A percentile compares a stretch with the other conserved stretches of the same genome.
These are phyloP conservation scores for Stenodera caucasica DNA, from an alignment of 2,888 invertebrate genomes.

Conservation along the genomic window DNA sequence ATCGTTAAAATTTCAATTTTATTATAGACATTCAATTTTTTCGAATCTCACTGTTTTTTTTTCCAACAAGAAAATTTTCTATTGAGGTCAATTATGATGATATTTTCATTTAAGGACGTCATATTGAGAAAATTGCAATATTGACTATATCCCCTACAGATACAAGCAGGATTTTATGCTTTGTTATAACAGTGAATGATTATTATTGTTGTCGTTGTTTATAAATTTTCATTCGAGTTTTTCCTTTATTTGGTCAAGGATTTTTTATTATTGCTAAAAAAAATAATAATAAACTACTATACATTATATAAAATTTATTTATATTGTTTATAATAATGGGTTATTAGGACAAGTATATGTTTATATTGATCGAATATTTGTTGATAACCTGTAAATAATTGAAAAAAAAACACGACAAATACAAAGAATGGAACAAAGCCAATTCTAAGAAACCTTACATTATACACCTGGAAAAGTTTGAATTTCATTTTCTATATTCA, in stretches of 20 bases:
- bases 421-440: neutral
- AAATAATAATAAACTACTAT: no score
- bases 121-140: constrained; percentile 5
- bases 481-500: no score
- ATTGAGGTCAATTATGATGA: neutral
- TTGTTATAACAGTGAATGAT: constrained; percentile 23
- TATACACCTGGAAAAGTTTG: neutral
- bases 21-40: no score
- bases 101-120: neutral
- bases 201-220: neutral
- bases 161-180: constrained; percentile 34
- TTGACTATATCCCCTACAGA: constrained; percentile 29
- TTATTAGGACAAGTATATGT: neutral
- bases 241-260: neutral
- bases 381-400: neutral
- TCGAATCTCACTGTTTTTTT: no score
- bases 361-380: neutral
- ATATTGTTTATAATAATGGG: neutral
- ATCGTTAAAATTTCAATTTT: neutral
- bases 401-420: neutral
- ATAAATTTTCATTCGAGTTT: neutral
- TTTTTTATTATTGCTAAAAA: no score
- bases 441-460: neutral
- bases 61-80: neutral
- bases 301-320: neutral